Evolutionary conservation across 2,113 vertebrate genomes (phyloP), one percentile per base, ranked within the genome.

Genomic region (Falcunculus frontatus): DNA sequence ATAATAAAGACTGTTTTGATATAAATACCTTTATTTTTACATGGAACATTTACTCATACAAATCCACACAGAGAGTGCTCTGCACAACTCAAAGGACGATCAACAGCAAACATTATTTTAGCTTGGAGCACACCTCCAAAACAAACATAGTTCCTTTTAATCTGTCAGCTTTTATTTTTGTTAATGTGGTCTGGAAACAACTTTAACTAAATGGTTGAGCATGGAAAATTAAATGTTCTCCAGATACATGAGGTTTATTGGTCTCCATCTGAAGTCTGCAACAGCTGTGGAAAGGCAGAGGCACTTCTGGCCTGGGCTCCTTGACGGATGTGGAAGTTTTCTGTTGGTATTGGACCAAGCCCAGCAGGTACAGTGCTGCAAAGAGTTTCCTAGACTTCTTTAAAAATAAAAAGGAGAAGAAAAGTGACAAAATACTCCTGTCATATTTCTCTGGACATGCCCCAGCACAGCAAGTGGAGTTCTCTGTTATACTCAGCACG

Each of bases 401-500:
- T 20, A 46, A 21, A 41, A 49, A 56, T 26, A 5, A 26, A 57
- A 65, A 57, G 13, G 7, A 19, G 32, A 14, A 53, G 16, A 63
- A 47, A 17, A 59, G 15, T 33, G 26, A 12, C 37, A 53, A 23
- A 67, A 63, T 25, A 37, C 11, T 65, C 27, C 42, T 92, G 55
- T 67, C 29, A 27, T 4, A 4, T 10, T 46, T 50, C 35, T 86
- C 19, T n/a, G 77, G n/a, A 37, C 22, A 2, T 9, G 60, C 16
- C 67, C 60, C 63, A 49, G 4, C 14, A 15, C 29, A 59, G 7
- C 41, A 53, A 27, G 16, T 1, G 5, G 46, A 46, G 35, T 4
- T 47, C 20, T 69, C 57, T 0, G 0, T 52, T 55, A 2, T 17
- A 59, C 69, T 83, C 56, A 30, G 39, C 74, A 62, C 1, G 0